Base-by-base conservation (phyloP, 2,888 invertebrate species). In the Ochlodes sylvanus region DNA sequence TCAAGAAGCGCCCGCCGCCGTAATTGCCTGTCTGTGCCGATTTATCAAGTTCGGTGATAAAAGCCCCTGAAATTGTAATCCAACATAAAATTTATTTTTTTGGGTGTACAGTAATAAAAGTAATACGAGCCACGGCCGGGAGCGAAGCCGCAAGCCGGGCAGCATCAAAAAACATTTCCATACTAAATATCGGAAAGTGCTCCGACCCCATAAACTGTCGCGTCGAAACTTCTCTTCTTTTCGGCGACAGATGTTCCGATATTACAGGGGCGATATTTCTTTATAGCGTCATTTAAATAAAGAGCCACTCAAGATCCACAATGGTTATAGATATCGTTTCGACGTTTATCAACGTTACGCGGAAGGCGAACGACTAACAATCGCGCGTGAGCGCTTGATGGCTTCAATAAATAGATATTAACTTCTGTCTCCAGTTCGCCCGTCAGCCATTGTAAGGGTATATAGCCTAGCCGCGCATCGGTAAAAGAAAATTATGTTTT, bases 271-370 rank as follows among this genome's bases (percentile, higher is more conserved):
- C 83, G 83, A 85, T 86, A 85, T 84, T 85, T 86, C 86, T 89
- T 90, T 90, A 90, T 86, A 87, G 75, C 81, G 81, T 82, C 83
- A 88, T 90, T 90, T 89, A 87, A 89, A 87, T 89, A 88, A 88
- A 84, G 84, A 84, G 77, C 81, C 82, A 80, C 81, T 84, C 79
- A 84, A 80, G 82, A 75, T 77, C 74, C 73, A 78, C 80, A 81
- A 80, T 77, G 79, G 78, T 78, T 78, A 77, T 78, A 72, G 78
- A 76, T 79, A 77, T 78, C 77, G 75, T 75, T 77, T 72, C 72
- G 73, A 81, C 80, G 78, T 82, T 80, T 79, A 76, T 78, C 81
- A 77, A 79, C 74, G 72, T 76, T 75, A 73, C 70, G 66, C 63
- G 44, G 65, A 65, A 67, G 70, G 17, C 61, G 38, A 62, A 38